Conservation (phyloP, 1,140 invertebrate genomes). For the Drosophila pseudoobscura region DNA sequence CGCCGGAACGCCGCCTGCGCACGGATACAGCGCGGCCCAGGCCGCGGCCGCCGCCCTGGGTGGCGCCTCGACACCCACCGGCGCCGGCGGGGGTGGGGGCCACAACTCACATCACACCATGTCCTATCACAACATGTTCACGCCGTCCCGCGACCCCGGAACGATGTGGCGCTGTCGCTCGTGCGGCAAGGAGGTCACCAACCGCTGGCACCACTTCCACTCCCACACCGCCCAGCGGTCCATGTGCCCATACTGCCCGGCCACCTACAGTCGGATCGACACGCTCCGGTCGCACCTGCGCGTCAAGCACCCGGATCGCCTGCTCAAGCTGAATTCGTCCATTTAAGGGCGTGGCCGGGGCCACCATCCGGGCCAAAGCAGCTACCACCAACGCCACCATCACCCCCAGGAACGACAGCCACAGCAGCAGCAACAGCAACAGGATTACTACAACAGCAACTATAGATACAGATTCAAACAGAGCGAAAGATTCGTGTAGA, state of each 20-base stretch:
- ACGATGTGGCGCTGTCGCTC: constrained; percentile 90
- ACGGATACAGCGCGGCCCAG: constrained; percentile 50
- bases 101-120: constrained; percentile 84
- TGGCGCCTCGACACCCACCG: constrained; percentile 27
- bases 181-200: constrained; percentile 93
- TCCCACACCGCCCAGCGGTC: constrained; percentile 91
- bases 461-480: constrained; percentile 24
- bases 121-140: constrained; percentile 92
- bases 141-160: constrained; percentile 87
- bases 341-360: constrained; percentile 59
- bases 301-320: constrained; percentile 87
- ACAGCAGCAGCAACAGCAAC: constrained; percentile 12
- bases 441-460: constrained; percentile 41
- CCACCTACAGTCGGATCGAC: constrained; percentile 93
- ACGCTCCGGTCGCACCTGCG: constrained; percentile 90
- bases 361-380: constrained; percentile 16
- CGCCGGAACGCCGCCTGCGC: constrained; percentile 59
- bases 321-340: constrained; percentile 77
- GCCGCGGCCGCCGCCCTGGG: constrained; percentile 38
- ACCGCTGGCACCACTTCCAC: constrained; percentile 94
- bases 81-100: constrained; percentile 28
- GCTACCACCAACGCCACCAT: constrained; percentile 20
- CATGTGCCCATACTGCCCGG: constrained; percentile 92
- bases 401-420: constrained; percentile 5
- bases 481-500: constrained; percentile 42